A percentile compares a stretch with the other conserved stretches of the same genome.
phyloP scores from a whole-genome alignment of 2,113 vertebrate genomes.

The Andinoacara biseriatus region DNA sequence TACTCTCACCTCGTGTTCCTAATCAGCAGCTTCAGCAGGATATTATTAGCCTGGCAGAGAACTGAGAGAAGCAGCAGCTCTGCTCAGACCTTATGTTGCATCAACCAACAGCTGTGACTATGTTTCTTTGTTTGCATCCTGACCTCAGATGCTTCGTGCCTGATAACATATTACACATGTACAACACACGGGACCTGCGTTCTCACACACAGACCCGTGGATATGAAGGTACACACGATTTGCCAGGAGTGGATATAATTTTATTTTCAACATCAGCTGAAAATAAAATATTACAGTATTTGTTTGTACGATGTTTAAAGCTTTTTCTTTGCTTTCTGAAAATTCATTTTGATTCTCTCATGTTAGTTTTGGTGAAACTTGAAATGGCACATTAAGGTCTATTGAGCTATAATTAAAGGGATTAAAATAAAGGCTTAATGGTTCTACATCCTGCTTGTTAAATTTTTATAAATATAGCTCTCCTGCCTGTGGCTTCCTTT shows the following conservation, averaged over 20 bases:
- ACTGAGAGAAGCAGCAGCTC: constrained; percentile 37
- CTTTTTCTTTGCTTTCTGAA: background rate
- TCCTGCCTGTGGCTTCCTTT: background rate
- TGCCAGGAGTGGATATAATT: background rate
- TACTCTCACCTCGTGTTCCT: constrained; percentile 68
- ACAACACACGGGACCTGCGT: background rate
- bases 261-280: background rate
- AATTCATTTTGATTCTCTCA: background rate
- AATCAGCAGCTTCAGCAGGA: constrained; percentile 45
- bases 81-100: constrained; percentile 36
- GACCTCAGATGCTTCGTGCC: constrained; percentile 17
- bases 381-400: background rate
- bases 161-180: constrained; percentile 21
- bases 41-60: constrained; percentile 63
- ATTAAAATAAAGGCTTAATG: background rate
- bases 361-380: background rate
- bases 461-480: background rate
- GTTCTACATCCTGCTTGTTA: background rate
- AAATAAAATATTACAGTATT: no score
- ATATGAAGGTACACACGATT: background rate
- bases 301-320: no score
- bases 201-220: constrained; percentile 17
- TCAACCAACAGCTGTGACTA: constrained; percentile 48
- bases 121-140: constrained; percentile 53
- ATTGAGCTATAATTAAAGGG: background rate